Conservation (phyloP, 2,797 vertebrate genomes). For the Gouania willdenowi region DNA sequence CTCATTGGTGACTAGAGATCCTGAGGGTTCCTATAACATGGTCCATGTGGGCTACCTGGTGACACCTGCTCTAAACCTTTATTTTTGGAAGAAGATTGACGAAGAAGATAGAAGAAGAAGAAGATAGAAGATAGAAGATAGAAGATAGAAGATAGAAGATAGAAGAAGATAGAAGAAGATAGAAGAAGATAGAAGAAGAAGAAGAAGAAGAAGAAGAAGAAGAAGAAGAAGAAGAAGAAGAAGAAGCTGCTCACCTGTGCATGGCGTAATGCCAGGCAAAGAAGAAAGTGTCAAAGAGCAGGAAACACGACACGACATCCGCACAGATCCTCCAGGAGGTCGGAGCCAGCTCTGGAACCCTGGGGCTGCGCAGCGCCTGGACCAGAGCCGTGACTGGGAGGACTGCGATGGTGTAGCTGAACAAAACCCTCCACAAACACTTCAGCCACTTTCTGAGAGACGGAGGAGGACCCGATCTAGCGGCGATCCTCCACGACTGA, state of each 20-base stretch:
- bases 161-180: too few species aligned
- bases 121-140: too few species aligned
- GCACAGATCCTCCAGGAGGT: constrained; percentile 41
- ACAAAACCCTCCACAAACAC: constrained; percentile 53
- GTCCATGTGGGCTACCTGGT: too few species aligned
- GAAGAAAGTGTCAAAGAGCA: constrained; percentile 73
- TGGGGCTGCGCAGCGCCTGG: constrained; percentile 13
- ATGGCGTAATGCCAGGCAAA: constrained; percentile 63
- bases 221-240: too few species aligned
- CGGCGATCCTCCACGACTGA: constrained; percentile 48
- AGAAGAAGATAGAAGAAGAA: too few species aligned
- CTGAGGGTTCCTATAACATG: too few species aligned
- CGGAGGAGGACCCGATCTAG: constrained; percentile 22
- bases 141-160: too few species aligned
- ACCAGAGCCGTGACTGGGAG: constrained; percentile 54
- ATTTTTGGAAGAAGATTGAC: too few species aligned
- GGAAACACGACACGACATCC: constrained; percentile 55
- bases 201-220: too few species aligned
- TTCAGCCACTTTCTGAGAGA: constrained; percentile 29
- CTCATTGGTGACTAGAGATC: too few species aligned
- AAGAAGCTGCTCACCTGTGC: constrained; percentile 65
- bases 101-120: too few species aligned
- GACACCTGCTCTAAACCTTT: too few species aligned
- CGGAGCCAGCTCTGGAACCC: constrained; percentile 51
- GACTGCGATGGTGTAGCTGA: constrained; percentile 46